These are phyloP conservation scores for Blera fallax DNA, from an alignment of 2,888 invertebrate genomes.

Conservation along the genomic window DNA sequence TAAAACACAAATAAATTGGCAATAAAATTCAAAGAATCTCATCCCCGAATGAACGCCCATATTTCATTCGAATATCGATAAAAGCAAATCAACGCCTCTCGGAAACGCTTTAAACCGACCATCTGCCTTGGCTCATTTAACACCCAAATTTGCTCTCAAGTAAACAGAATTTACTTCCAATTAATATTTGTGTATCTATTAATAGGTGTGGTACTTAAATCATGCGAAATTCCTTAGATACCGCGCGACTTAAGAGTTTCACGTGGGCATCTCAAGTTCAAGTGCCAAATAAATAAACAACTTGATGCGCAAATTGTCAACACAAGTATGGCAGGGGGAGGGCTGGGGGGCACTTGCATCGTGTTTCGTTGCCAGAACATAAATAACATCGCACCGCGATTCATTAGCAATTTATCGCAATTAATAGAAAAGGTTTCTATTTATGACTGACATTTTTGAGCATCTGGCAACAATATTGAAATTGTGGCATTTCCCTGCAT, in stretches of 20 bases:
- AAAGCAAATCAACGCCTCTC: constrained; percentile 26
- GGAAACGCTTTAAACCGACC: background rate
- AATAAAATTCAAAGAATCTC: background rate
- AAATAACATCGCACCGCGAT: background rate
- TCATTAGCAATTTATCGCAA: background rate
- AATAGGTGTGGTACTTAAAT: constrained; percentile 7
- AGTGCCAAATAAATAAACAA: constrained; percentile 35
- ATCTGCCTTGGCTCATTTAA: background rate
- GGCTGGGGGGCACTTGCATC: background rate
- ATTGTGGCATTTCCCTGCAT: background rate
- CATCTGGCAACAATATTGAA: background rate
- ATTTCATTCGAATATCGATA: background rate
- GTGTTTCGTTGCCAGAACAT: background rate
- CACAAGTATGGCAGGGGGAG: background rate
- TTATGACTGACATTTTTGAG: background rate
- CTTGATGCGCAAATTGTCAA: constrained; percentile 16
- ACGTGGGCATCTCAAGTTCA: constrained; percentile 28
- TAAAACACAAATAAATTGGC: constrained; percentile 13
- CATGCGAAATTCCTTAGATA: background rate
- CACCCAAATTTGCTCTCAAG: constrained; percentile 2
- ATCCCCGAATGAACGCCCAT: background rate
- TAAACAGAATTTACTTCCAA: constrained; percentile 23
- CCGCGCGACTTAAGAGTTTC: background rate
- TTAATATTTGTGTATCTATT: constrained; percentile 6
- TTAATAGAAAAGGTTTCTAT: background rate